Evolutionary conservation across 2,888 invertebrate species (phyloP).

Genomic region (Syrphus vitripennis): DNA sequence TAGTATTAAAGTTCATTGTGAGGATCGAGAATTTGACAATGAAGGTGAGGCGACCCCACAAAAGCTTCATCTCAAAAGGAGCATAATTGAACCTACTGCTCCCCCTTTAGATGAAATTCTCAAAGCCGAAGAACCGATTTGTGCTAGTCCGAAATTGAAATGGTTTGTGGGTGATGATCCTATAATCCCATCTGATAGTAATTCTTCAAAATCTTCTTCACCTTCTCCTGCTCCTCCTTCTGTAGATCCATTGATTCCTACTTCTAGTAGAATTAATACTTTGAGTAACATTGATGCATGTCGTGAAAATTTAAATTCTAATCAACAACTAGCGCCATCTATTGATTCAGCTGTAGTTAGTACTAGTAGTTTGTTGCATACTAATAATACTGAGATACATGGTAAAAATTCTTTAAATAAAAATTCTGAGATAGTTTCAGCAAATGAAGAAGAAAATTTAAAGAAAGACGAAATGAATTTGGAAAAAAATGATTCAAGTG

Average conservation of each 20-base stretch:
- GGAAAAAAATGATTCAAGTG: not conserved
- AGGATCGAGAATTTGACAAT: not conserved
- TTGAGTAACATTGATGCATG: constrained; percentile 57
- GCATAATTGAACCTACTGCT: constrained; percentile 40
- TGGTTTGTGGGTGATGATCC: constrained; percentile 61
- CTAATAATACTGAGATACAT: constrained; percentile 55
- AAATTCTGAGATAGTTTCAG: constrained; percentile 64
- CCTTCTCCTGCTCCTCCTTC: constrained; percentile 1
- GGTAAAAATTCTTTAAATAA: constrained; percentile 42
- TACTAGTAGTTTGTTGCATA: constrained; percentile 73
- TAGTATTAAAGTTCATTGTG: not conserved
- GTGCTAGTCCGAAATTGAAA: constrained; percentile 2
- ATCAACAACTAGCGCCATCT: constrained; percentile 52
- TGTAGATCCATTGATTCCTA: constrained; percentile 29
- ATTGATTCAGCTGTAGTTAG: constrained; percentile 71
- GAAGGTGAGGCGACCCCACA: not conserved
- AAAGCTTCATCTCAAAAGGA: constrained; percentile 28
- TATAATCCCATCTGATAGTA: constrained; percentile 37
- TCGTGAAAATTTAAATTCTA: constrained; percentile 44
- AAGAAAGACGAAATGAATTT: not conserved
- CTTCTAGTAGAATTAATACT: constrained; percentile 46
- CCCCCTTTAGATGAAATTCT: constrained; percentile 37
- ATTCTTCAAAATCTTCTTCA: not conserved
- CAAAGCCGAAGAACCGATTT: not conserved
- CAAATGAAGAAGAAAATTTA: constrained; percentile 35